A percentile compares a stretch with the other conserved stretches of the same genome.
These are phyloP conservation scores for Tyrannus savana DNA, from an alignment of 2,113 vertebrate genomes.

Conservation along the genomic window DNA sequence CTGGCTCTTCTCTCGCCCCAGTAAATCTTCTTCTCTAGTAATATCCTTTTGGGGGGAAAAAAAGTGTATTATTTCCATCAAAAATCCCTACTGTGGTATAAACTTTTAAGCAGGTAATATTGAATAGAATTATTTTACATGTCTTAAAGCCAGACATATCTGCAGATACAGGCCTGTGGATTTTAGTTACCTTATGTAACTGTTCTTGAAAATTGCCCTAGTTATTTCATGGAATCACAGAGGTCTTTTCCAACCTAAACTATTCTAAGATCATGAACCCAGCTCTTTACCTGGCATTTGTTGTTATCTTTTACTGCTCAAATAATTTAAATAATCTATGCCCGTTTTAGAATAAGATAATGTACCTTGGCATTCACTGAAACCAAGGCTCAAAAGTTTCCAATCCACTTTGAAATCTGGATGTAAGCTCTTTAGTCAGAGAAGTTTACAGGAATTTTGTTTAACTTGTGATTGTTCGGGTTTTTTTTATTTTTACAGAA, in stretches of 20 bases:
- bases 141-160: background rate
- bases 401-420: background rate
- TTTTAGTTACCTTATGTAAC: background rate
- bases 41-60: conserved; percentile 73
- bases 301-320: background rate
- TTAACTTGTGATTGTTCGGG: background rate
- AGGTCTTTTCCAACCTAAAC: background rate
- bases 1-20: conserved; percentile 80
- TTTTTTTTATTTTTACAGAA: background rate
- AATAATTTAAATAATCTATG: background rate
- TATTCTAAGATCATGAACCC: background rate
- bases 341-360: background rate
- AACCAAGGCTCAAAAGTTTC: background rate
- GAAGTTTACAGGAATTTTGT: background rate
- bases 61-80: background rate
- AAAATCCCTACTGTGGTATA: background rate
- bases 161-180: background rate
- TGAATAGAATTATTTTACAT: background rate
- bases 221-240: background rate
- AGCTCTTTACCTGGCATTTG: background rate
- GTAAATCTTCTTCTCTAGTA: conserved; percentile 86
- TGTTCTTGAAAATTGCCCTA: background rate
- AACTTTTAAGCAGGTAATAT: background rate
- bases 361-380: background rate
- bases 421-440: background rate